These are phyloP conservation scores for Incurvaria masculella DNA, from an alignment of 2,888 invertebrate genomes.

Conservation along the genomic window DNA sequence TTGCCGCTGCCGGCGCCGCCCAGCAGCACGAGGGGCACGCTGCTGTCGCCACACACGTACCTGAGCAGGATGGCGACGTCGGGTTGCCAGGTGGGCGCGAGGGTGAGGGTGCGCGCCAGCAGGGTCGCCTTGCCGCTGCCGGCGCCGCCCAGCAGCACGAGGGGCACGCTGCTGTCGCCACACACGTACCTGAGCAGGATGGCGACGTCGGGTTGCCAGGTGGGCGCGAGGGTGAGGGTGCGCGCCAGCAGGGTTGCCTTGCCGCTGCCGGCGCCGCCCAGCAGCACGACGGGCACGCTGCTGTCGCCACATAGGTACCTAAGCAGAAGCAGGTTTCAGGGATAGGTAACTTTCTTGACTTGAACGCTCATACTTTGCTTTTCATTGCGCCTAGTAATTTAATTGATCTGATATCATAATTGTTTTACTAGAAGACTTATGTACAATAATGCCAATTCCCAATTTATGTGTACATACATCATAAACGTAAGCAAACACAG, in stretches of 20 bases:
- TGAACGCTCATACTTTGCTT: too few species aligned
- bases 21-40: conserved; percentile 66
- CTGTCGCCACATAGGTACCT: conserved; percentile 65
- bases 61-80: conserved; percentile 53
- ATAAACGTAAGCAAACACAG: too few species aligned
- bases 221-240: conserved; percentile 62
- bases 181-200: conserved; percentile 48
- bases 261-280: conserved; percentile 79
- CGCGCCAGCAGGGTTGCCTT: conserved; percentile 78
- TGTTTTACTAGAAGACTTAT: too few species aligned
- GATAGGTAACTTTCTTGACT: too few species aligned
- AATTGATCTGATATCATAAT: too few species aligned
- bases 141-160: conserved; percentile 61
- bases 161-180: conserved; percentile 44
- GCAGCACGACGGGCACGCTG: conserved; percentile 65
- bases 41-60: conserved; percentile 61
- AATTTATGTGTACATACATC: too few species aligned
- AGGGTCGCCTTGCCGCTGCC: conserved; percentile 71
- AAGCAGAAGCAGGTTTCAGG: too few species aligned
- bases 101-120: conserved; percentile 59
- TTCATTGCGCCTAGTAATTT: too few species aligned
- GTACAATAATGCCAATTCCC: too few species aligned
- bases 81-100: conserved; percentile 52
- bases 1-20: conserved; percentile 84
- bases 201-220: conserved; percentile 62